Evolutionary conservation across 2,888 invertebrate species (phyloP).

Genomic region (Notodonta ziczac): DNA sequence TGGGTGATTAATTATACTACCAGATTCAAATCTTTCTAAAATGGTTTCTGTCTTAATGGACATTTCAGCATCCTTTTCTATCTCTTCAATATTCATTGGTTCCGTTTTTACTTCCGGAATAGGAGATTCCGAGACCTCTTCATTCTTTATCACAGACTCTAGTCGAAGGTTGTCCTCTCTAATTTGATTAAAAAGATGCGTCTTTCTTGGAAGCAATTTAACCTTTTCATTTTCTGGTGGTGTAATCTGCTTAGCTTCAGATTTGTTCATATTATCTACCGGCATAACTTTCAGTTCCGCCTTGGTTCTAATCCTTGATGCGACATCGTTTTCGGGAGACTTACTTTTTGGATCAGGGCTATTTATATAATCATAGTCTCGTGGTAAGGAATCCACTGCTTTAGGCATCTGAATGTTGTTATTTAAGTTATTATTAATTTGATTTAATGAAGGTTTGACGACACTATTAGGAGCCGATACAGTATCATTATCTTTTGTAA

Average conservation of each 20-base stretch:
- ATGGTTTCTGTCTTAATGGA: conserved; percentile 69
- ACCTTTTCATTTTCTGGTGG: conserved; percentile 50
- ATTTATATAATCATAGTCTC: conserved; percentile 75
- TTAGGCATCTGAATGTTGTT: conserved; percentile 87
- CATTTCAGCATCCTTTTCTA: conserved; percentile 84
- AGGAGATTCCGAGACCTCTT: conserved; percentile 78
- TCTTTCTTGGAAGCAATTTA: conserved; percentile 64
- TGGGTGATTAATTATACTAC: conserved; percentile 27
- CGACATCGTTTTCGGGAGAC: conserved; percentile 82
- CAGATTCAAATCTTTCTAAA: conserved; percentile 50
- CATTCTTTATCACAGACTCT: conserved; percentile 86
- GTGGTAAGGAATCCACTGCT: conserved; percentile 87
- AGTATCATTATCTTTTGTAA: conserved; percentile 68
- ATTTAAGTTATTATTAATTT: conserved; percentile 47
- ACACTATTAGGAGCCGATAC: conserved; percentile 47
- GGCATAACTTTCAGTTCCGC: conserved; percentile 90
- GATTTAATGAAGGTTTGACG: conserved; percentile 41
- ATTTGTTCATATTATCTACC: conserved; percentile 57
- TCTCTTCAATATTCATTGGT: conserved; percentile 87
- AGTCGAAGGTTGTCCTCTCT: conserved; percentile 72
- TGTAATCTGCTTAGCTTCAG: conserved; percentile 46
- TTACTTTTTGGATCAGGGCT: conserved; percentile 63
- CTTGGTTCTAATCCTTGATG: conserved; percentile 93
- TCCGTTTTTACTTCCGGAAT: conserved; percentile 87
- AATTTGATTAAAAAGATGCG: conserved; percentile 77